These are phyloP conservation scores for Ammodytes marinus DNA, from an alignment of 2,113 vertebrate genomes.

Conservation along the genomic window DNA sequence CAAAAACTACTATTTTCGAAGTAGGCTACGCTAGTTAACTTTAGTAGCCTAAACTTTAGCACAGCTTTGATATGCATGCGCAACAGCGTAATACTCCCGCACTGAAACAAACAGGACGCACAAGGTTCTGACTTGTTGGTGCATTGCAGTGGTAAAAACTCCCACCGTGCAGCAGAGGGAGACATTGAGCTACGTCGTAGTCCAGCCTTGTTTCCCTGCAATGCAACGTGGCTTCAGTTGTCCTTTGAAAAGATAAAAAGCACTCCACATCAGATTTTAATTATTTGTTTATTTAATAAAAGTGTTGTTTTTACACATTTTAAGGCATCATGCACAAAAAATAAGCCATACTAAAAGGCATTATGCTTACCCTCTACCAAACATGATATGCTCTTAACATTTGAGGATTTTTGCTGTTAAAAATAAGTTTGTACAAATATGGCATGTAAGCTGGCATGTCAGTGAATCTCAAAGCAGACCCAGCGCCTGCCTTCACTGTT, in stretches of 20 bases:
- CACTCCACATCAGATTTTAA: slow-evolving; percentile 23
- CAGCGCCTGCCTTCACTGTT: slow-evolving; percentile 81
- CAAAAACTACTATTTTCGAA: too few relatives aligned
- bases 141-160: slow-evolving; percentile 52
- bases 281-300: slow-evolving; percentile 83
- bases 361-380: slow-evolving; percentile 71
- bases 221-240: not conserved
- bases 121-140: slow-evolving; percentile 46
- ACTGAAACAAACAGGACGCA: slow-evolving; percentile 18
- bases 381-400: slow-evolving; percentile 60
- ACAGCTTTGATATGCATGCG: not conserved
- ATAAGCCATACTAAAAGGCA: slow-evolving; percentile 78
- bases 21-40: too few relatives aligned
- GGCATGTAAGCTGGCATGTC: slow-evolving; percentile 83
- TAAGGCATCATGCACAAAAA: slow-evolving; percentile 89
- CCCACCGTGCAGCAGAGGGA: slow-evolving; percentile 58
- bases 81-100: slow-evolving; percentile 5
- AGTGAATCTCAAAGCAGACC: slow-evolving; percentile 80
- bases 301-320: slow-evolving; percentile 73
- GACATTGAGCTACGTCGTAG: slow-evolving; percentile 33
- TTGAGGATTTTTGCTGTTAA: slow-evolving; percentile 75
- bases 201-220: not conserved
- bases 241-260: slow-evolving; percentile 23
- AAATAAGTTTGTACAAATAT: slow-evolving; percentile 85
- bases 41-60: not conserved